Evolutionary conservation across 2,797 vertebrate genomes (phyloP).

Genomic region (Artibeus lituratus): DNA sequence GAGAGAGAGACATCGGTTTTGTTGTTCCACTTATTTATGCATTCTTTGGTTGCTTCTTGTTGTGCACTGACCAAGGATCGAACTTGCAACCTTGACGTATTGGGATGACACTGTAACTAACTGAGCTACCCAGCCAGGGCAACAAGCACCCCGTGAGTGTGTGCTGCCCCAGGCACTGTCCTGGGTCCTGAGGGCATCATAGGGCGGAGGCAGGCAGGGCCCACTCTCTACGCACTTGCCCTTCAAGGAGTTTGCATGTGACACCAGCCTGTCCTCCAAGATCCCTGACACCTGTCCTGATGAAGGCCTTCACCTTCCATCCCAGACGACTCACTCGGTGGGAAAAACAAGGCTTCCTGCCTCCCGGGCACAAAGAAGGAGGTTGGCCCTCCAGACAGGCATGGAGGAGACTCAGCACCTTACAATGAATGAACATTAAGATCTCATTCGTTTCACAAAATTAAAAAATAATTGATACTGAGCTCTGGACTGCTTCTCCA

Average conservation of each 20-base stretch:
- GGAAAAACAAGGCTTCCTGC: not conserved
- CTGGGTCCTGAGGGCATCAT: accelerated
- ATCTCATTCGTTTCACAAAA: not conserved
- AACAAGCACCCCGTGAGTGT: no score
- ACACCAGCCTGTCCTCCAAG: not conserved
- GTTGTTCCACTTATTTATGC: not conserved
- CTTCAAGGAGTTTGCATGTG: no score
- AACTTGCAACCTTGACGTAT: not conserved
- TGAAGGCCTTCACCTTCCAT: not conserved
- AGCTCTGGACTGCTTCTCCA: not conserved
- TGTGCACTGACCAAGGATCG: not conserved
- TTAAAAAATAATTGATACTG: not conserved
- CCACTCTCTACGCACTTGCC: accelerated
- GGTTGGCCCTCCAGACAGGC: not conserved
- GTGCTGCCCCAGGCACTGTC: accelerated
- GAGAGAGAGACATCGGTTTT: no score
- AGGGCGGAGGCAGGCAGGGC: accelerated
- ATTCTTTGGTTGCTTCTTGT: not conserved
- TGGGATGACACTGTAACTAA: no score
- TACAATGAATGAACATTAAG: not conserved
- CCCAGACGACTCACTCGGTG: not conserved
- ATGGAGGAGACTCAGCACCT: not conserved
- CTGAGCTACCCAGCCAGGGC: no score
- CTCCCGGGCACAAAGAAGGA: not conserved
- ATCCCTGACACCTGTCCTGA: not conserved